A percentile compares a stretch with the other conserved stretches of the same genome.
Evolutionary conservation across 2,797 vertebrate species (phyloP).

Genomic region (Acanthurus tractus): DNA sequence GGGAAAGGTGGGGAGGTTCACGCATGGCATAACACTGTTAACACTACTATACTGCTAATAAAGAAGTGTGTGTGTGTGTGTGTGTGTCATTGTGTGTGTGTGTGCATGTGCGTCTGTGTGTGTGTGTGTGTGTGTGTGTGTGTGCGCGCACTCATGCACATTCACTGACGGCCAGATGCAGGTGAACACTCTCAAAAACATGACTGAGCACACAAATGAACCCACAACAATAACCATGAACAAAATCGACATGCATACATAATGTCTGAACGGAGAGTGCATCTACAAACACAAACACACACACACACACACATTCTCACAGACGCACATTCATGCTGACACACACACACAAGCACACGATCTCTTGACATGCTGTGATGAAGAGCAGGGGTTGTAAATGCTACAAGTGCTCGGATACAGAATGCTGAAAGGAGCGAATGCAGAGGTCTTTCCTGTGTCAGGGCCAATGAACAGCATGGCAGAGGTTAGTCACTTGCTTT

Average conservation of each 20-base stretch:
- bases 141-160: conserved; percentile 36
- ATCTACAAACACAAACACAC: conserved; percentile 50
- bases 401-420: conserved; percentile 56
- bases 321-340: not conserved
- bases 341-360: conserved; percentile 23
- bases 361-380: conserved; percentile 66
- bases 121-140: conserved; percentile 45
- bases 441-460: conserved; percentile 52
- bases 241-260: conserved; percentile 72
- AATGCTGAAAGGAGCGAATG: conserved; percentile 51
- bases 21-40: conserved; percentile 83
- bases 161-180: conserved; percentile 55
- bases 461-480: conserved; percentile 44
- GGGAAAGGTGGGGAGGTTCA: conserved; percentile 83
- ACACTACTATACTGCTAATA: conserved; percentile 87
- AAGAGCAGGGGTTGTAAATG: conserved; percentile 72
- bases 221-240: conserved; percentile 73
- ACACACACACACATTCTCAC: no score
- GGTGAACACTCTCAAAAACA: conserved; percentile 74
- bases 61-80: conserved; percentile 60
- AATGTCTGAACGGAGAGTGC: conserved; percentile 59
- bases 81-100: conserved; percentile 41
- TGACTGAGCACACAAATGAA: conserved; percentile 77
- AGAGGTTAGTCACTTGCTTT: conserved; percentile 32
- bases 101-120: conserved; percentile 34